Percentiles rank a stretch among this genome's conserved stretches.
Conservation (phyloP, 2,113 vertebrate genomes). For the Pachyramphus minor region DNA sequence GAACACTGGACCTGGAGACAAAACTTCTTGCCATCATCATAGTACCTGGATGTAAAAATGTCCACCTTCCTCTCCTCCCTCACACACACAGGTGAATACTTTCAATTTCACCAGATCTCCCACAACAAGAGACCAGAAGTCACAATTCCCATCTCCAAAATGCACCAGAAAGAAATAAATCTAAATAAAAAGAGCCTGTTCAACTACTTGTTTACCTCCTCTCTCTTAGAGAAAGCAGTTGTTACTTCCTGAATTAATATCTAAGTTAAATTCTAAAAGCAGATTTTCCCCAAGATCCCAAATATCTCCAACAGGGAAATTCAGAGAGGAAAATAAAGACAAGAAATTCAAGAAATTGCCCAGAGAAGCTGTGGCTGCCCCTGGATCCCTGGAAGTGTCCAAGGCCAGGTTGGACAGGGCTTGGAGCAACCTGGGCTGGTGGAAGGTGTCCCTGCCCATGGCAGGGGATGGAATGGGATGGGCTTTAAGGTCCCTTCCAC, state of each 20-base stretch:
- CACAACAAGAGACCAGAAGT: neutral
- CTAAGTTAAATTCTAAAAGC: neutral
- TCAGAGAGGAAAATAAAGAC: neutral
- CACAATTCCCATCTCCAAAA: neutral
- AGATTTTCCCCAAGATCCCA: neutral
- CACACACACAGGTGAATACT: neutral
- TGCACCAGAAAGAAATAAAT: neutral
- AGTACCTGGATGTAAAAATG: neutral
- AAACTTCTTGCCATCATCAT: neutral
- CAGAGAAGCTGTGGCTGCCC: neutral
- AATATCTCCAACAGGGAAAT: neutral
- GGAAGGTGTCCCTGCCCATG: neutral
- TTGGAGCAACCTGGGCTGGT: neutral
- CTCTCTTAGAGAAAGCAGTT: neutral
- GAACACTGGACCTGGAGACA: neutral
- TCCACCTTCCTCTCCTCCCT: neutral
- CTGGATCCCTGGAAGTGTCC: neutral
- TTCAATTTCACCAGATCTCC: neutral
- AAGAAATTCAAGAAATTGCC: neutral
- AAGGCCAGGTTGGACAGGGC: neutral
- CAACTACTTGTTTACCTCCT: neutral
- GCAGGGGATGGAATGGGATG: neutral
- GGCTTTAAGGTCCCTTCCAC: rapidly evolving
- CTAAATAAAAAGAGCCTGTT: neutral
- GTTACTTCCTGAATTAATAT: neutral